A percentile compares a stretch with the other conserved stretches of the same genome.
These are phyloP conservation scores for Momotus momota DNA, from an alignment of 2,797 vertebrate genomes.

Conservation along the genomic window DNA sequence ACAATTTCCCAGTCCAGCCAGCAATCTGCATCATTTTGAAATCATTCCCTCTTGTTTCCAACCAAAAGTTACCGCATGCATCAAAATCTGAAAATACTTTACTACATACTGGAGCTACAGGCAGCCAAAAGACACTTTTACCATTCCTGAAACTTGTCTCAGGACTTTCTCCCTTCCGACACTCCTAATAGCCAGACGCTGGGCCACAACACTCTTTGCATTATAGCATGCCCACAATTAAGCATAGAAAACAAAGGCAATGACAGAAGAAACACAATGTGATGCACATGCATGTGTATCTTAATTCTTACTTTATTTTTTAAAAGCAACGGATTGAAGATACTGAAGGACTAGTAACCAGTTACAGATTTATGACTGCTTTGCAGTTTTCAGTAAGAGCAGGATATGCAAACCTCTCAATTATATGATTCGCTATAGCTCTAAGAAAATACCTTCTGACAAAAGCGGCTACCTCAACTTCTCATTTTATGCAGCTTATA, in stretches of 20 bases:
- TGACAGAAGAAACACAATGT: background rate
- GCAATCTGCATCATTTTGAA: background rate
- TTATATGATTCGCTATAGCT: conserved; percentile 22
- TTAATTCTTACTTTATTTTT: background rate
- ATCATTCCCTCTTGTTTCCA: background rate
- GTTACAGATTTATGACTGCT: background rate
- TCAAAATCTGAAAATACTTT: background rate
- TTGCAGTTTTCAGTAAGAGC: background rate
- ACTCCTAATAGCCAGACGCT: background rate
- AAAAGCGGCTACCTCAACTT: conserved; percentile 54
- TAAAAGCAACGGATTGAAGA: background rate
- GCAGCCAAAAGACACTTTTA: background rate
- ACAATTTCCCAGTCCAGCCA: background rate
- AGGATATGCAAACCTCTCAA: background rate
- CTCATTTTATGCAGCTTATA: conserved; percentile 60
- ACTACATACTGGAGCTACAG: background rate
- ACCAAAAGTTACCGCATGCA: background rate
- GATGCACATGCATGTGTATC: background rate
- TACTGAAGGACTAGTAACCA: background rate
- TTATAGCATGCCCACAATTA: background rate
- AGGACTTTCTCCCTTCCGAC: background rate
- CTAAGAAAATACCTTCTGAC: conserved; percentile 41
- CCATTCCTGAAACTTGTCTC: background rate
- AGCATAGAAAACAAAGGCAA: background rate
- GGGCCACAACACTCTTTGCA: background rate